phyloP scores from a whole-genome alignment of 2,113 vertebrate genomes.

The Agapornis roseicollis region DNA sequence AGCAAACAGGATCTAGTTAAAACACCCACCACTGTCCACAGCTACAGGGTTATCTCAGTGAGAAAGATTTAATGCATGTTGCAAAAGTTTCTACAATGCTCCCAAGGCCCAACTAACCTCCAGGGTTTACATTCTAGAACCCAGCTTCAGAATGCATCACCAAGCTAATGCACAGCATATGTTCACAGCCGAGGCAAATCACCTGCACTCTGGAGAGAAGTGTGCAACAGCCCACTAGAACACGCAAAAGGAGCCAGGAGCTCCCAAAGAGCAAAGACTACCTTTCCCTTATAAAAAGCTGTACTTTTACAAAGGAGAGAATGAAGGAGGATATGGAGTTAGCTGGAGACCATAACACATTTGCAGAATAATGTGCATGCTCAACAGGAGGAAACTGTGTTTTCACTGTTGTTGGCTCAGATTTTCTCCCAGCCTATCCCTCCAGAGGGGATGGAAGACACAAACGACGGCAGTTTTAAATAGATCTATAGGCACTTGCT shows the following conservation, averaged over 20 bases:
- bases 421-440: not conserved
- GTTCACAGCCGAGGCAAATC: not conserved
- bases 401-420: not conserved
- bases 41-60: not conserved
- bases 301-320: not conserved
- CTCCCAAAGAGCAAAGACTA: not conserved
- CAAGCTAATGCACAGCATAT: rapidly evolving
- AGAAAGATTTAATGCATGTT: not conserved
- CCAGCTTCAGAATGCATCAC: not conserved
- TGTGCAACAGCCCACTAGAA: rapidly evolving
- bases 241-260: not conserved
- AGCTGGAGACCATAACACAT: not conserved
- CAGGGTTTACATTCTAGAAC: not conserved
- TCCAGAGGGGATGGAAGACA: not conserved
- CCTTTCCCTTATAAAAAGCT: not conserved
- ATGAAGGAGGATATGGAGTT: not conserved
- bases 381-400: not conserved
- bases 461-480: not conserved
- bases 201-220: not conserved
- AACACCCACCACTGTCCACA: not conserved
- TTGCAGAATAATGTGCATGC: not conserved
- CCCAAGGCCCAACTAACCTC: not conserved
- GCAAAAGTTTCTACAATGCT: not conserved
- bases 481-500: not conserved
- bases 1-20: not conserved